Percentiles rank a stretch among this genome's conserved stretches.
Evolutionary conservation across 2,888 invertebrate genomes (phyloP).

Genomic region (Tridacna gigas): DNA sequence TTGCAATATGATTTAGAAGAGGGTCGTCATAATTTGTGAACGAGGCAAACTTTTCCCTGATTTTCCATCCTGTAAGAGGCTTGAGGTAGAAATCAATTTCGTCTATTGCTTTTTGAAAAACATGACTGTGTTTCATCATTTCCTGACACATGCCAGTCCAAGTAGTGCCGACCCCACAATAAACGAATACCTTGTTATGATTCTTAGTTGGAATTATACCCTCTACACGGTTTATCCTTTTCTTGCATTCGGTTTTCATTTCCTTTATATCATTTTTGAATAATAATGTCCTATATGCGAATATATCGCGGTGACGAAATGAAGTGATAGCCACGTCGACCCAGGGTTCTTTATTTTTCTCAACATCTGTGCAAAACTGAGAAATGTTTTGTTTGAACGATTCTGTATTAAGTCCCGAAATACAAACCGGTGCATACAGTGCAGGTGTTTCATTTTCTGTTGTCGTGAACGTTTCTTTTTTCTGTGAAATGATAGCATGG

Average conservation of each 20-base stretch:
- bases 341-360: neutral
- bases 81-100: slow-evolving; percentile 48
- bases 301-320: neutral
- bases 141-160: slow-evolving; percentile 71
- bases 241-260: slow-evolving; percentile 21
- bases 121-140: slow-evolving; percentile 33
- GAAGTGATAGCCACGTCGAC: neutral
- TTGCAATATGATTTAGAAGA: slow-evolving; percentile 68
- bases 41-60: slow-evolving; percentile 36
- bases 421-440: neutral
- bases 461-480: neutral
- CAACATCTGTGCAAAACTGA: neutral
- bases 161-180: slow-evolving; percentile 69
- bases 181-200: slow-evolving; percentile 65
- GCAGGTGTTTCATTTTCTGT: neutral
- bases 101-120: slow-evolving; percentile 54
- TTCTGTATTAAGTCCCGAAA: neutral
- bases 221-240: slow-evolving; percentile 26
- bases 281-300: slow-evolving; percentile 29
- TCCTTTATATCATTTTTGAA: slow-evolving; percentile 25
- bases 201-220: neutral
- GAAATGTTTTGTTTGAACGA: neutral
- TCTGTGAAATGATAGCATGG: slow-evolving; percentile 5
- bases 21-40: slow-evolving; percentile 59
- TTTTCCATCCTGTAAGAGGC: slow-evolving; percentile 43